Evolutionary conservation across 1,140 invertebrate genomes (phyloP).

Genomic region (Caenorhabditis inopinata): DNA sequence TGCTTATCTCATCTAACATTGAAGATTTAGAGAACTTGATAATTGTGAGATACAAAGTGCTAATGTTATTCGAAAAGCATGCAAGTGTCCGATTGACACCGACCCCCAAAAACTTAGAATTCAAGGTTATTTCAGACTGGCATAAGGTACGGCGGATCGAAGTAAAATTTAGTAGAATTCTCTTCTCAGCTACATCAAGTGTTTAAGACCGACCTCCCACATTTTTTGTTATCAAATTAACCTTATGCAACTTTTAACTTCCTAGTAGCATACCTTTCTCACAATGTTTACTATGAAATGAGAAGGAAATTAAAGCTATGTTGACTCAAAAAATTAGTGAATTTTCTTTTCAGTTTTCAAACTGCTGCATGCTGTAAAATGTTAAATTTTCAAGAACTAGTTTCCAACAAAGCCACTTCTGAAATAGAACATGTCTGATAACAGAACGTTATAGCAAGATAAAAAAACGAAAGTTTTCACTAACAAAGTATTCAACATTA

Average conservation of each 20-base stretch:
- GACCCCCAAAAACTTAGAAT: not conserved
- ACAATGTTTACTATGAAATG: too few species aligned
- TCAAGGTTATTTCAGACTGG: constrained; percentile 3
- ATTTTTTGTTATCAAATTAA: constrained; percentile 30
- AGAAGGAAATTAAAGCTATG: too few species aligned
- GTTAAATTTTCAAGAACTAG: not conserved
- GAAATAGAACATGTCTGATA: too few species aligned
- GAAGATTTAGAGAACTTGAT: not conserved
- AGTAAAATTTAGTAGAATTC: too few species aligned
- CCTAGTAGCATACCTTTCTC: too few species aligned
- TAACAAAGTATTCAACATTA: too few species aligned
- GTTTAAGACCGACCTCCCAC: not conserved
- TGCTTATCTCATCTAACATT: not conserved
- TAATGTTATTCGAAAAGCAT: constrained; percentile 22
- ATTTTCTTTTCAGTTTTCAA: not conserved
- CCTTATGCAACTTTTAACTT: too few species aligned
- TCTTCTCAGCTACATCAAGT: too few species aligned
- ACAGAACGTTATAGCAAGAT: too few species aligned
- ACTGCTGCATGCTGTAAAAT: not conserved
- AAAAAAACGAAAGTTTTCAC: not conserved
- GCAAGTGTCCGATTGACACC: not conserved
- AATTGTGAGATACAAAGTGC: not conserved
- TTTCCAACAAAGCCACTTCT: too few species aligned
- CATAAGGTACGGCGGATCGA: not conserved
- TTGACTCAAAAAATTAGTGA: too few species aligned